These are phyloP conservation scores for Ailurus styani DNA, from an alignment of 2,113 vertebrate species.

Conservation along the genomic window DNA sequence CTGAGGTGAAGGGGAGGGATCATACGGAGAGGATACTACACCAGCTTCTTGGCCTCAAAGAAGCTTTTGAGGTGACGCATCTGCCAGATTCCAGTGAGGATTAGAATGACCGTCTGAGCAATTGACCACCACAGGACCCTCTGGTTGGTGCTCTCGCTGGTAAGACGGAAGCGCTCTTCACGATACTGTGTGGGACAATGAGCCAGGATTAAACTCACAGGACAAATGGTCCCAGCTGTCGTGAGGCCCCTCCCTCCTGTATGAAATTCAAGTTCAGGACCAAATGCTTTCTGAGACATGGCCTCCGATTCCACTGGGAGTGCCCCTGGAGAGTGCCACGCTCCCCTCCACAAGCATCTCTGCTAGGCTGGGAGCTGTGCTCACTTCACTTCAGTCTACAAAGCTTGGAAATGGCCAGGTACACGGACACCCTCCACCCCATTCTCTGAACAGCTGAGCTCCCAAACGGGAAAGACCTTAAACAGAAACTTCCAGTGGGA, in stretches of 20 bases:
- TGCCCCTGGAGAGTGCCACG: neutral
- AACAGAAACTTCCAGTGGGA: neutral
- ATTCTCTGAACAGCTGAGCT: neutral
- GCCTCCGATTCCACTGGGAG: neutral
- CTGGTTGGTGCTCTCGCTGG: constrained; percentile 97
- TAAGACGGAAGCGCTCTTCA: constrained; percentile 95
- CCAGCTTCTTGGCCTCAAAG: constrained; percentile 96
- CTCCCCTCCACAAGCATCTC: neutral
- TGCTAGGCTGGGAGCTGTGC: neutral
- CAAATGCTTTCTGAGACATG: neutral
- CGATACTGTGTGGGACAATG: constrained; percentile 84
- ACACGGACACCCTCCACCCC: neutral
- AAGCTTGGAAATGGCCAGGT: neutral
- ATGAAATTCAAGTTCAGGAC: neutral
- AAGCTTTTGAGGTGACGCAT: constrained; percentile 98
- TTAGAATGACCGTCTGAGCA: constrained; percentile 94
- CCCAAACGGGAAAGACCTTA: neutral
- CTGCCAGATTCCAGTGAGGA: constrained; percentile 96
- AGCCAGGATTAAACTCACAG: neutral
- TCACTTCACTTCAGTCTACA: neutral
- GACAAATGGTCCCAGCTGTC: too few relatives aligned
- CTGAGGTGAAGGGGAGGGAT: neutral
- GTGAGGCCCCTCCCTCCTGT: neutral
- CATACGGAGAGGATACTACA: constrained; percentile 74
- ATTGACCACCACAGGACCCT: constrained; percentile 98